phyloP scores from a whole-genome alignment of 2,797 vertebrate genomes.

The Xenops minutus region DNA sequence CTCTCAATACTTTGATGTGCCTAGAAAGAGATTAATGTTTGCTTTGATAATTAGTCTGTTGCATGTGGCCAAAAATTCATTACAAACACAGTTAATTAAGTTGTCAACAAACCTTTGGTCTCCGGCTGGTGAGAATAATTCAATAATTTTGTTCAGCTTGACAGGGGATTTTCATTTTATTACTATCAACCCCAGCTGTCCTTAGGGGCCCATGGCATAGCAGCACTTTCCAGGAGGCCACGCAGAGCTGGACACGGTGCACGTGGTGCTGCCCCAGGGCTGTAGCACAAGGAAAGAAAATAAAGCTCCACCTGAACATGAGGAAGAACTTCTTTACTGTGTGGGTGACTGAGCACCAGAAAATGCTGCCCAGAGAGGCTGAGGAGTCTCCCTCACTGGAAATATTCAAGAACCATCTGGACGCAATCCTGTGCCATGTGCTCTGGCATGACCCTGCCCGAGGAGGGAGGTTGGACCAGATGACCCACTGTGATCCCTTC shows the following conservation, averaged over 20 bases:
- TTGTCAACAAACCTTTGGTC: constrained; percentile 70
- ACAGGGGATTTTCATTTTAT: background rate
- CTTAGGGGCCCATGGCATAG: background rate
- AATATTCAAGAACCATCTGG: background rate
- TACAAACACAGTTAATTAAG: constrained; percentile 70
- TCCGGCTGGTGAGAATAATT: constrained; percentile 15
- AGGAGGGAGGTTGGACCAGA: background rate
- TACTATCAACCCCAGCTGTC: background rate
- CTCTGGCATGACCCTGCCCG: background rate
- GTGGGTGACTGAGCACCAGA: background rate
- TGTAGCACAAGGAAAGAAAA: background rate
- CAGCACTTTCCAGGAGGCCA: background rate
- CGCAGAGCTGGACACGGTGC: rapidly evolving
- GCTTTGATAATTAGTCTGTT: constrained; percentile 42
- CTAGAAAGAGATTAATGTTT: constrained; percentile 43
- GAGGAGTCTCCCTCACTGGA: background rate
- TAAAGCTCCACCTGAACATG: background rate
- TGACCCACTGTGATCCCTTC: background rate
- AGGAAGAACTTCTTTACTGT: background rate
- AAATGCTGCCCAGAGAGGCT: background rate
- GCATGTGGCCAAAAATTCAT: constrained; percentile 67
- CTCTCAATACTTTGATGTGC: constrained; percentile 18
- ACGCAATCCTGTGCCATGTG: background rate
- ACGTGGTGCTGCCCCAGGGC: rapidly evolving
- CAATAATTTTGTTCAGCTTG: constrained; percentile 36